phyloP scores from a whole-genome alignment of 2,113 vertebrate genomes.

The Oxyura jamaicensis region DNA sequence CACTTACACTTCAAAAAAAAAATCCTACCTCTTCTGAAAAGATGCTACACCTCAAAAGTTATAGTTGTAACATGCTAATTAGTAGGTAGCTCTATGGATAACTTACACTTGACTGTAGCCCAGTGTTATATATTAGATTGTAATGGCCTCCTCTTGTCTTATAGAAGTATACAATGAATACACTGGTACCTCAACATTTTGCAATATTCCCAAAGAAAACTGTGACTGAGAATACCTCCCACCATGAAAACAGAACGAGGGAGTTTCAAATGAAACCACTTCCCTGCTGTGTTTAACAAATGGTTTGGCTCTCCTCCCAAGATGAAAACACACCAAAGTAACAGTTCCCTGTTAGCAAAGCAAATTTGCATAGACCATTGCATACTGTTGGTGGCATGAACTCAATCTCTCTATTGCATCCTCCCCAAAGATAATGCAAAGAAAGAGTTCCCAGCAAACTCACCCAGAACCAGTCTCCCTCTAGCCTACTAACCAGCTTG shows the following conservation, averaged over 20 bases:
- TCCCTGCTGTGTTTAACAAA: slow-evolving; percentile 55
- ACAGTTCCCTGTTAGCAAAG: background rate
- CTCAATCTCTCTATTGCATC: background rate
- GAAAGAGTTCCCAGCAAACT: background rate
- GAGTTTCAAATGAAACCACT: slow-evolving; percentile 45
- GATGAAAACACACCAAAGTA: slow-evolving; percentile 39
- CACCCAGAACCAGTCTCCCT: background rate
- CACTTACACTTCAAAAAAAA: slow-evolving; percentile 21
- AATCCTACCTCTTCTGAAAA: background rate
- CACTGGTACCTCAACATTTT: background rate
- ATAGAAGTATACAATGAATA: background rate
- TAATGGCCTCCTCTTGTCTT: background rate
- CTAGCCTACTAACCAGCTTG: background rate
- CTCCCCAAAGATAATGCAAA: background rate
- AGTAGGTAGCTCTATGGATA: background rate
- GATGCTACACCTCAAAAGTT: background rate
- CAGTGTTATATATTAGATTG: background rate
- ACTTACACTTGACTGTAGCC: background rate
- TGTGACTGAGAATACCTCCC: slow-evolving; percentile 22
- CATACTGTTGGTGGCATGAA: background rate
- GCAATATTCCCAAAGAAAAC: background rate
- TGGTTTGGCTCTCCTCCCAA: slow-evolving; percentile 22
- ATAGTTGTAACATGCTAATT: background rate
- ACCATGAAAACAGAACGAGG: slow-evolving; percentile 46
- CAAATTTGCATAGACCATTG: background rate